Evolutionary conservation across 1,140 invertebrate genomes (phyloP).

Genomic region (Daktulosphaira vitifoliae): DNA sequence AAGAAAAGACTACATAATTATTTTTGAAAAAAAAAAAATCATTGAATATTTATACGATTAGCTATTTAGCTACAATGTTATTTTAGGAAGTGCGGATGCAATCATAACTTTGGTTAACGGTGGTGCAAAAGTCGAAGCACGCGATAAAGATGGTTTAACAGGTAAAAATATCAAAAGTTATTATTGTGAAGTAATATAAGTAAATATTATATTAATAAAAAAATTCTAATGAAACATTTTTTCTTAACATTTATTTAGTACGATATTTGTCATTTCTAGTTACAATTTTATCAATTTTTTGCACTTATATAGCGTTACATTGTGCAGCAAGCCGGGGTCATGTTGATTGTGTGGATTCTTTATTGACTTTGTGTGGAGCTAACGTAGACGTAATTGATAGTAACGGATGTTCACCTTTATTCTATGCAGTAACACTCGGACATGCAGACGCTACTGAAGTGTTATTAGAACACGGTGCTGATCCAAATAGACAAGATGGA

Average conservation of each 20-base stretch:
- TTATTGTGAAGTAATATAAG: too few relatives aligned
- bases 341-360: conserved; percentile 79
- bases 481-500: conserved; percentile 83
- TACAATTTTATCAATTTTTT: too few relatives aligned
- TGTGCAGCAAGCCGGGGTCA: conserved; percentile 94
- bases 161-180: conserved; percentile 38
- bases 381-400: conserved; percentile 75
- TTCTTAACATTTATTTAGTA: too few relatives aligned
- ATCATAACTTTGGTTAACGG: conserved; percentile 77
- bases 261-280: too few relatives aligned
- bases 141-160: conserved; percentile 74
- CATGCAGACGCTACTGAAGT: conserved; percentile 89
- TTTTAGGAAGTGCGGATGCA: conserved; percentile 69
- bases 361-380: conserved; percentile 80
- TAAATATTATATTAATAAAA: too few relatives aligned
- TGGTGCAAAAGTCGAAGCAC: conserved; percentile 64
- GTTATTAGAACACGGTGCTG: conserved; percentile 75
- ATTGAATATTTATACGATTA: too few relatives aligned
- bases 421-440: conserved; percentile 91
- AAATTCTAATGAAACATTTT: too few relatives aligned
- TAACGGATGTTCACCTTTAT: conserved; percentile 89
- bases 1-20: too few relatives aligned
- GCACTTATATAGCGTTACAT: conserved; percentile 61
- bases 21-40: too few relatives aligned
- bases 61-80: too few relatives aligned